Percentiles rank a stretch among this genome's conserved stretches.
phyloP scores from a whole-genome alignment of 2,797 vertebrate species.

The Neosilurus mollespiculum region DNA sequence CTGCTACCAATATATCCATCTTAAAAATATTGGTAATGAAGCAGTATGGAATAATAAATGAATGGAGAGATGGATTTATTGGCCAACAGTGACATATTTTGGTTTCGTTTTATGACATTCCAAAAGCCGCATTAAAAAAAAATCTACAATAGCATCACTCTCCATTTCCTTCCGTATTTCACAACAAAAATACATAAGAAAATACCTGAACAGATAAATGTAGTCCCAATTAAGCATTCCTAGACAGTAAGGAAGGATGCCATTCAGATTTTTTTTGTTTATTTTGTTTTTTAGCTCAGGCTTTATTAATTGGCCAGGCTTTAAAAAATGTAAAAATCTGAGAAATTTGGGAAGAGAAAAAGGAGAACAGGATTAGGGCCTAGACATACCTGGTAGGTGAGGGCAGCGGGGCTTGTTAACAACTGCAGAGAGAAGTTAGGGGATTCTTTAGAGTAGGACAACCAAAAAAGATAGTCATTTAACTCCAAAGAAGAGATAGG shows the following conservation, averaged over 20 bases:
- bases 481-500: slow-evolving; percentile 21
- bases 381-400: slow-evolving; percentile 77
- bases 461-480: slow-evolving; percentile 31
- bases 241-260: slow-evolving; percentile 50
- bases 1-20: slow-evolving; percentile 8
- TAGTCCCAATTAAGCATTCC: slow-evolving; percentile 34
- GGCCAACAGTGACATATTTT: neutral
- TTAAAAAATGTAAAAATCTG: slow-evolving; percentile 7
- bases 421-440: slow-evolving; percentile 77
- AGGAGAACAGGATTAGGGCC: slow-evolving; percentile 37
- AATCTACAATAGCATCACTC: slow-evolving; percentile 47
- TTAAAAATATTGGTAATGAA: neutral
- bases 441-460: slow-evolving; percentile 66
- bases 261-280: slow-evolving; percentile 35
- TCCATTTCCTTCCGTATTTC: slow-evolving; percentile 32
- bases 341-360: slow-evolving; percentile 23
- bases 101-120: neutral
- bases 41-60: neutral
- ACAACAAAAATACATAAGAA: slow-evolving; percentile 20
- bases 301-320: slow-evolving; percentile 42
- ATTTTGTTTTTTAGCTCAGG: slow-evolving; percentile 1
- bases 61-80: slow-evolving; percentile 2
- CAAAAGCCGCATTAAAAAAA: slow-evolving; percentile 41
- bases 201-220: slow-evolving; percentile 27
- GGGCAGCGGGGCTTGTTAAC: slow-evolving; percentile 67